Percentiles rank a stretch among this genome's conserved stretches.
phyloP scores from a whole-genome alignment of 1,140 invertebrate genomes.

The Olivierus martensii region DNA sequence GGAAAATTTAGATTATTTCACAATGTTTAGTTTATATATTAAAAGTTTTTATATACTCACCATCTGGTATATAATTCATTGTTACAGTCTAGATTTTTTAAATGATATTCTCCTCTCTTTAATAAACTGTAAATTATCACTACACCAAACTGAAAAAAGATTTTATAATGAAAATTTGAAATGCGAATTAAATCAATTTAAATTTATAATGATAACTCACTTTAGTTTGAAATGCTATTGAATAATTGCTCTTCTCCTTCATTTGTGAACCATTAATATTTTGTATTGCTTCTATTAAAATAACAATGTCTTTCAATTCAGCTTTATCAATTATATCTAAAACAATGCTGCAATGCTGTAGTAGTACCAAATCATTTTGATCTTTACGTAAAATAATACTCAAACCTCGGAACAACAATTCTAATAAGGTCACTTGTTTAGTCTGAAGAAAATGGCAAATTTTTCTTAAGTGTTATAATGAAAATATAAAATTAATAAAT shows the following conservation, averaged over 20 bases:
- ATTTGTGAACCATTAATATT: background rate
- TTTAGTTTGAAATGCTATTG: conserved; percentile 1
- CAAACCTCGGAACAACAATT: conserved; percentile 2
- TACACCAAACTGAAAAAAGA: no score
- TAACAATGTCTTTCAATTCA: background rate
- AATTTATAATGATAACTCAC: background rate
- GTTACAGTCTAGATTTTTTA: no score
- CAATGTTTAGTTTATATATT: no score
- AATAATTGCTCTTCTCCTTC: conserved; percentile 7
- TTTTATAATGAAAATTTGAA: no score
- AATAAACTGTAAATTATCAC: no score
- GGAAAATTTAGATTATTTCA: no score
- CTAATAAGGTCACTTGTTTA: background rate
- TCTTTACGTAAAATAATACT: conserved; percentile 8
- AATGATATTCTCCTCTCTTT: no score
- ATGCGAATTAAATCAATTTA: no score
- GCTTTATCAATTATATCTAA: background rate
- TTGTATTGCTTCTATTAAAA: conserved; percentile 5
- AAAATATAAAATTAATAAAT: no score
- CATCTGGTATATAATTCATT: no score
- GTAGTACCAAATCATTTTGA: conserved; percentile 7
- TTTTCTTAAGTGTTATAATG: background rate
- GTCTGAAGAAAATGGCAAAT: background rate
- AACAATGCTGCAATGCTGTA: conserved; percentile 1
- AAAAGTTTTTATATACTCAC: no score